phyloP scores from a whole-genome alignment of 2,113 vertebrate species.

The Pelodiscus sinensis region DNA sequence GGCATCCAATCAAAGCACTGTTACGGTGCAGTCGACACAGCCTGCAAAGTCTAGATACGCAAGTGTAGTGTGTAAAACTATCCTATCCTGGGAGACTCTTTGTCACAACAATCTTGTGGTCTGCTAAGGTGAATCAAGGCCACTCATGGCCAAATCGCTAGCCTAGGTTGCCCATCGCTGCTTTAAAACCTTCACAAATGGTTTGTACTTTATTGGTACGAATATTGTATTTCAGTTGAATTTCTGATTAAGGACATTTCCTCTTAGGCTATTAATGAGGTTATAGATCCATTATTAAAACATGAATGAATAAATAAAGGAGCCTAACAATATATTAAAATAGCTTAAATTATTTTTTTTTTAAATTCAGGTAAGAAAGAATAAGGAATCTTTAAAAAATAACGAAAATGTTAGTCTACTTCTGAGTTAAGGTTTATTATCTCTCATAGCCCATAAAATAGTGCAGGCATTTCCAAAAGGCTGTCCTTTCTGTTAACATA shows the following conservation, averaged over 20 bases:
- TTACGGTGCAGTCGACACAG: too few species aligned
- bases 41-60: too few species aligned
- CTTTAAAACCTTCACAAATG: not conserved
- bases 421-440: not conserved
- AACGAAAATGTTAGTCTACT: constrained; percentile 11
- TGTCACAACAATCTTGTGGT: too few species aligned
- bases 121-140: too few species aligned
- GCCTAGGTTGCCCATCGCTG: too few species aligned
- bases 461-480: not conserved
- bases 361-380: not conserved
- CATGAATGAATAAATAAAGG: not conserved
- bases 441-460: not conserved
- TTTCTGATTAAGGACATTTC: not conserved
- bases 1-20: too few species aligned
- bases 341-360: not conserved
- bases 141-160: too few species aligned
- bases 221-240: not conserved
- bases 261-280: not conserved
- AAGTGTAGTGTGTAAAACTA: too few species aligned
- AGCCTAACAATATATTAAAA: not conserved
- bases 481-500: not conserved
- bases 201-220: not conserved
- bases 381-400: not conserved
- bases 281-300: not conserved
- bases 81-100: too few species aligned